Conservation (phyloP, 2,888 invertebrate species). For the Drosophila picticornis region DNA sequence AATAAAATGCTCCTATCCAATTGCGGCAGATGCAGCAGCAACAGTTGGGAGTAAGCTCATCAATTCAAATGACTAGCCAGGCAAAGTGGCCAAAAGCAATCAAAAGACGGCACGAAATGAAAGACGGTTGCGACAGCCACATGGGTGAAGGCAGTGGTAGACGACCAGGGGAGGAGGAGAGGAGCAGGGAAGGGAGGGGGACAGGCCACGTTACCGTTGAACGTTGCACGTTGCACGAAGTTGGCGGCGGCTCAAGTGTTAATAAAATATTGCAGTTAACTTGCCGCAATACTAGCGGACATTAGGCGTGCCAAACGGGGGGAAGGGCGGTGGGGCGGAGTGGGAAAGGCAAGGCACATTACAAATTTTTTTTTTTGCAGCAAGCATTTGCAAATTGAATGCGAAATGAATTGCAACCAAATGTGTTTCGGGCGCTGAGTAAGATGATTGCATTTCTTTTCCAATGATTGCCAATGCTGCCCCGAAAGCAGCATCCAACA, state of each 20-base stretch:
- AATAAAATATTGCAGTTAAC: conserved; percentile 78
- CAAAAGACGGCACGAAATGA: conserved; percentile 53
- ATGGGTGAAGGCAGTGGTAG: neutral
- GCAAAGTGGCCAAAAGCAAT: conserved; percentile 56
- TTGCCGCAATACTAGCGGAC: conserved; percentile 58
- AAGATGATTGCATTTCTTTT: conserved; percentile 79
- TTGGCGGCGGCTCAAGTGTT: conserved; percentile 76
- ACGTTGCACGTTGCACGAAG: conserved; percentile 55
- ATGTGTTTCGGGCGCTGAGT: conserved; percentile 52
- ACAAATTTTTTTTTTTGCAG: conserved; percentile 39
- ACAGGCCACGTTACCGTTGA: conserved; percentile 30
- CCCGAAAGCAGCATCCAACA: conserved; percentile 55
- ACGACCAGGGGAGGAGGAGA: neutral
- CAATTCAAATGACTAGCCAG: conserved; percentile 38
- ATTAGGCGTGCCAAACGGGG: conserved; percentile 2
- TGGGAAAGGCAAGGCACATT: conserved; percentile 24
- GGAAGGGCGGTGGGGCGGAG: neutral
- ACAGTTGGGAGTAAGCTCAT: conserved; percentile 13
- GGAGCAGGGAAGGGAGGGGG: neutral
- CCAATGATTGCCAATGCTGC: conserved; percentile 65
- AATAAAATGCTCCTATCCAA: conserved; percentile 26
- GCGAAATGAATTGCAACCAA: conserved; percentile 74
- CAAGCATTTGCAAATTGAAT: conserved; percentile 61
- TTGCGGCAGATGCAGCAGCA: conserved; percentile 5
- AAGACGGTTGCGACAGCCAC: conserved; percentile 31